phyloP scores from a whole-genome alignment of 2,113 vertebrate genomes.

The Melanerpes aurifrons region DNA sequence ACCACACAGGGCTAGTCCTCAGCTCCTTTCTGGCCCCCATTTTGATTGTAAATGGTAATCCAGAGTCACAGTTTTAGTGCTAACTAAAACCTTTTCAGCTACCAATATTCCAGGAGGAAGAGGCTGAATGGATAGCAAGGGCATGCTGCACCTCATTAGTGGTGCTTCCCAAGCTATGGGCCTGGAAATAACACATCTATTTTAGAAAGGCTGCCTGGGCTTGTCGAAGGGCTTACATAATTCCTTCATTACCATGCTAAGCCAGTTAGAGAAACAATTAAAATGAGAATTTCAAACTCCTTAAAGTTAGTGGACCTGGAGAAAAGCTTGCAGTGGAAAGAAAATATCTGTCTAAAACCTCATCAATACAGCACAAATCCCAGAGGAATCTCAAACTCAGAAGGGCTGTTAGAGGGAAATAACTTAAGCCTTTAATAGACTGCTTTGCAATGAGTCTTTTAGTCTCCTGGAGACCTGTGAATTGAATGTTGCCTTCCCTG shows the following conservation, averaged over 20 bases:
- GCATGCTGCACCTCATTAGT: neutral
- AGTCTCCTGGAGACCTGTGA: neutral
- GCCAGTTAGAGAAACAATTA: neutral
- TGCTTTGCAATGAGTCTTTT: neutral
- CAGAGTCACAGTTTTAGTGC: neutral
- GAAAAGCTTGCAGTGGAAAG: neutral
- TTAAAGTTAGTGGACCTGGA: neutral
- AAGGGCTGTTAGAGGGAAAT: neutral
- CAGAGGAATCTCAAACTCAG: neutral
- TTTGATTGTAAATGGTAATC: neutral
- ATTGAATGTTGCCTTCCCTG: neutral
- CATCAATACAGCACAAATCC: neutral
- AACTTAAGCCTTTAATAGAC: neutral
- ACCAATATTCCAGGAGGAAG: neutral
- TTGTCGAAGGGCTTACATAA: slow-evolving; percentile 1
- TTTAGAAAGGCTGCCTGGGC: slow-evolving; percentile 25
- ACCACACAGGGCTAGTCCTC: neutral
- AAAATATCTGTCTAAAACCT: neutral
- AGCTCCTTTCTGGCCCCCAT: neutral
- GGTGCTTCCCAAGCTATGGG: neutral
- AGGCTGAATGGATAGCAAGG: neutral
- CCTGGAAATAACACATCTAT: slow-evolving; percentile 22
- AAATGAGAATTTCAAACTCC: neutral
- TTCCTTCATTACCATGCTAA: slow-evolving; percentile 3
- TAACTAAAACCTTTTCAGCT: neutral